A percentile compares a stretch with the other conserved stretches of the same genome.
Conservation (phyloP, 1,140 invertebrate species). For the Mylabris phalerata region DNA sequence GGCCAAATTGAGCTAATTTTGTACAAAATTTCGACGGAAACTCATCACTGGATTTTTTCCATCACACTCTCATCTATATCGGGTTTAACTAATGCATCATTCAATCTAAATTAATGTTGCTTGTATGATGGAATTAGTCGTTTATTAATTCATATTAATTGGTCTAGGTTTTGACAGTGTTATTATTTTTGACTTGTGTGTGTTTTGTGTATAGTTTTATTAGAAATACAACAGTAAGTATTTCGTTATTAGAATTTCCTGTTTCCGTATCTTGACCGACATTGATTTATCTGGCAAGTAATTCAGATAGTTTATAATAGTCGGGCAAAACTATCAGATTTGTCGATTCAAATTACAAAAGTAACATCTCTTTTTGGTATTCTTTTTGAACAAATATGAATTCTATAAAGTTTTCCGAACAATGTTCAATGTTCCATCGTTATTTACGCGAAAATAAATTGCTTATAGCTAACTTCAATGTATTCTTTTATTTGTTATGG, state of each 20-base stretch:
- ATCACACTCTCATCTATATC: not conserved
- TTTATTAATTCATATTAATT: slow-evolving; percentile 28
- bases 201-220: slow-evolving; percentile 6
- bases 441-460: slow-evolving; percentile 3
- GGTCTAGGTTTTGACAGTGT: slow-evolving; percentile 15
- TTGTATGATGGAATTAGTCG: slow-evolving; percentile 22
- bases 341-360: too few species aligned
- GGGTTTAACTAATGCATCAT: slow-evolving; percentile 2
- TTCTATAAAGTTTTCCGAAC: too few species aligned
- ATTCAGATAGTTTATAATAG: too few species aligned
- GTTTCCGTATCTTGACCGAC: not conserved
- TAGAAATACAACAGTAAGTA: slow-evolving; percentile 8
- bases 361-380: too few species aligned
- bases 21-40: too few species aligned
- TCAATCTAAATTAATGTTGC: slow-evolving; percentile 28
- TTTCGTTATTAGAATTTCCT: slow-evolving; percentile 14
- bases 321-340: too few species aligned
- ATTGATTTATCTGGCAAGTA: too few species aligned
- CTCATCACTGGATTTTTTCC: too few species aligned
- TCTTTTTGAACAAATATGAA: too few species aligned
- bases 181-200: slow-evolving; percentile 5
- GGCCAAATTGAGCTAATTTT: too few species aligned
- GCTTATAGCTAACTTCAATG: slow-evolving; percentile 6
- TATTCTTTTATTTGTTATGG: slow-evolving; percentile 13
- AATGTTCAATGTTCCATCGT: too few species aligned